Evolutionary conservation across 2,888 invertebrate genomes (phyloP).

Genomic region (Meteorus cinctellus): DNA sequence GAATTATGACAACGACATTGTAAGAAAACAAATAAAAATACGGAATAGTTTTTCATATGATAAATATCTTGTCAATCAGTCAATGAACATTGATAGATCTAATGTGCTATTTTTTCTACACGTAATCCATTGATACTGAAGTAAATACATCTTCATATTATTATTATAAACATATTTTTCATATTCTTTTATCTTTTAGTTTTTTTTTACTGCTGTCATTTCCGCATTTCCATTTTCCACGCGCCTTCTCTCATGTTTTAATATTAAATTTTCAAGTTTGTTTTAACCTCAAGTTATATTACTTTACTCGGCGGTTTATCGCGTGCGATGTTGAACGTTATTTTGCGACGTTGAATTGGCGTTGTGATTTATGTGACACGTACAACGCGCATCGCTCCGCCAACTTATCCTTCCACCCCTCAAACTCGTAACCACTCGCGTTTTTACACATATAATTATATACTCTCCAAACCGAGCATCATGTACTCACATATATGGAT

Average conservation of each 20-base stretch:
- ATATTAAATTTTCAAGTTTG: slow-evolving; percentile 42
- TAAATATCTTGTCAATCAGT: not conserved
- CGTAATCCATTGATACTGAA: not conserved
- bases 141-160: not conserved
- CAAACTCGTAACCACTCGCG: slow-evolving; percentile 10
- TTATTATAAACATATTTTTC: not conserved
- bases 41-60: not conserved
- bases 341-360: slow-evolving; percentile 50
- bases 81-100: not conserved
- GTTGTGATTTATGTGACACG: slow-evolving; percentile 51
- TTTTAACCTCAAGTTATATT: slow-evolving; percentile 26
- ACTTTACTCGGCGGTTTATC: slow-evolving; percentile 37
- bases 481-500: not conserved
- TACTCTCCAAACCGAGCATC: not conserved
- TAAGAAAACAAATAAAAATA: slow-evolving; percentile 2
- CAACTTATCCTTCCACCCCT: not conserved
- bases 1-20: not conserved
- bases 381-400: slow-evolving; percentile 31
- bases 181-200: not conserved
- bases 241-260: slow-evolving; percentile 31
- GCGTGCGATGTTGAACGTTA: slow-evolving; percentile 39
- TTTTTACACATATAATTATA: slow-evolving; percentile 20
- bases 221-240: slow-evolving; percentile 26
- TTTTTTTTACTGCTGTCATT: not conserved
- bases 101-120: not conserved